A percentile compares a stretch with the other conserved stretches of the same genome.
phyloP scores from a whole-genome alignment of 2,797 vertebrate genomes.

The Eulemur mongoz region DNA sequence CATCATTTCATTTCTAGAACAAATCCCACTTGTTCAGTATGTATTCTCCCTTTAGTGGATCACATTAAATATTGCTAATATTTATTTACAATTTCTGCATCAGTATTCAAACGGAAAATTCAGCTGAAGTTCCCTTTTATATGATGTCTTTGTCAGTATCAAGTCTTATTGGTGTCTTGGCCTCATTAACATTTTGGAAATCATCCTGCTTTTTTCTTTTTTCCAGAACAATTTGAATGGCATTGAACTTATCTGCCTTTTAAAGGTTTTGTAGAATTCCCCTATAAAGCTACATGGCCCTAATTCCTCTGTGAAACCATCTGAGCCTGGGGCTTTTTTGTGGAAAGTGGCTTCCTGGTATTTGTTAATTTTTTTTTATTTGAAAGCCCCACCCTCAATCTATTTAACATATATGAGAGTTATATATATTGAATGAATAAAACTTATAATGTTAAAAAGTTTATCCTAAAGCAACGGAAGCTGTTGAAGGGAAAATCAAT shows the following conservation, averaged over 20 bases:
- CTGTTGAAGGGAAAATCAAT: background rate
- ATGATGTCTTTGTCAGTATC: background rate
- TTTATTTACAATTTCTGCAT: background rate
- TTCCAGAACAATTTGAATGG: background rate
- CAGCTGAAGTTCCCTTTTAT: background rate
- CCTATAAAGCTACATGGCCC: background rate
- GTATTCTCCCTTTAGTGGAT: background rate
- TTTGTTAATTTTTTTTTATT: background rate
- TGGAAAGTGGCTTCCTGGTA: background rate
- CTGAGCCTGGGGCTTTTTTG: background rate
- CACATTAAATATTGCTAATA: conserved; percentile 5
- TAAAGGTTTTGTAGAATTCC: background rate
- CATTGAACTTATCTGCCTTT: background rate
- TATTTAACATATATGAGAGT: background rate
- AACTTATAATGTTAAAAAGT: background rate
- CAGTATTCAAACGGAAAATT: background rate
- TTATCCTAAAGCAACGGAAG: background rate
- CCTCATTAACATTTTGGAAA: background rate
- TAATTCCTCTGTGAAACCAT: background rate
- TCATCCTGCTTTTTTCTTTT: background rate
- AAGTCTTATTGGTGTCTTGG: background rate
- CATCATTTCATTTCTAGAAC: background rate
- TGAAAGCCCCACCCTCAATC: background rate
- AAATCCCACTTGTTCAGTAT: background rate
- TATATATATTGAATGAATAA: background rate